phyloP scores from a whole-genome alignment of 2,797 vertebrate species.

The Rhadinocentrus ornatus region DNA sequence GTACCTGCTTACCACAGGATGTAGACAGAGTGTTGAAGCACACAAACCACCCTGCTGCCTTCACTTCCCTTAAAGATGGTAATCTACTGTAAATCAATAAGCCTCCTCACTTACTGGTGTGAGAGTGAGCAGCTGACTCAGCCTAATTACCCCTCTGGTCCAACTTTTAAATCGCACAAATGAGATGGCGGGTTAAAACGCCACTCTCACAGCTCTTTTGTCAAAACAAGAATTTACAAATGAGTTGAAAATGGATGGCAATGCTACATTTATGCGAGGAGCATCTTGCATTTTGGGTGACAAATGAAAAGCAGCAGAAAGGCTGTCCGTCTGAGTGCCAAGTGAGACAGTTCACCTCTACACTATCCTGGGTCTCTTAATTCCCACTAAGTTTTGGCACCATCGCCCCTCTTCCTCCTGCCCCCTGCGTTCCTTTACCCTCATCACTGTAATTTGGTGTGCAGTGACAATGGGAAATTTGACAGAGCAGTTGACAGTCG shows the following conservation, averaged over 20 bases:
- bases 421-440: constrained; percentile 24
- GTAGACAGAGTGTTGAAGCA: constrained; percentile 15
- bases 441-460: constrained; percentile 65
- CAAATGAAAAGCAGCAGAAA: constrained; percentile 72
- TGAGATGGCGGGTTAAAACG: constrained; percentile 76
- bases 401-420: constrained; percentile 48
- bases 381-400: constrained; percentile 67
- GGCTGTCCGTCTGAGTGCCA: constrained; percentile 65
- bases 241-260: constrained; percentile 80
- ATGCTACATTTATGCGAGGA: constrained; percentile 59
- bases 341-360: constrained; percentile 77
- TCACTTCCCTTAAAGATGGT: constrained; percentile 70
- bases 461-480: constrained; percentile 61
- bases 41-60: constrained; percentile 47
- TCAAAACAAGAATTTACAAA: constrained; percentile 74
- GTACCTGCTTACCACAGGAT: constrained; percentile 11
- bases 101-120: constrained; percentile 58
- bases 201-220: constrained; percentile 55
- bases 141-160: constrained; percentile 78
- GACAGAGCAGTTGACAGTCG: constrained; percentile 58
- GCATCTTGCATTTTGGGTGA: constrained; percentile 63
- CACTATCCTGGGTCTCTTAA: constrained; percentile 66
- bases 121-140: constrained; percentile 72
- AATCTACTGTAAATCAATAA: constrained; percentile 85
- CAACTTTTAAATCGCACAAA: constrained; percentile 79